Base-by-base conservation (phyloP, 1,140 invertebrate genomes). In the Drosophila aff. region DNA sequence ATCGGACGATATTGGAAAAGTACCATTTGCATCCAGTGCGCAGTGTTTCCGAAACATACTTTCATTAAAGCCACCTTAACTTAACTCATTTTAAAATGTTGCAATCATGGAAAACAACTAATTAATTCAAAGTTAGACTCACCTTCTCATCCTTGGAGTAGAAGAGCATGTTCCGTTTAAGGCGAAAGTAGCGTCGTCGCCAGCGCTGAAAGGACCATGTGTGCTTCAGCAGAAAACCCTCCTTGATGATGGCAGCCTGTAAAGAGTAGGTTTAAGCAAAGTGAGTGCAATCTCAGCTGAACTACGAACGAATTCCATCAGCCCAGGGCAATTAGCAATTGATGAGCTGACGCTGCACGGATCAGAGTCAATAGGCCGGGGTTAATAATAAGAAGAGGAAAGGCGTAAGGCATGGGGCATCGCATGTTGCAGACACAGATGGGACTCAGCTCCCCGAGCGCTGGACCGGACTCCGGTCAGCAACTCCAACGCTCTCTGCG, bases 121-220 rank as follows among this genome's bases (percentile, higher is more conserved):
- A 36, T 28, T 50, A 46, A 40, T 21, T 21, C 13, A 10, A 16
- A 1, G 18, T 11, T 23, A 5, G 10, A 93, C 94, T 94, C 92
- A 97, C 97, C 94, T 97, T 97, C 74, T 95, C 95, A 93, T 97
- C 95, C 94, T 98, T 97, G 89, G 96, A 96, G 94, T 97, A 97
- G 93, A 96, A 97, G 16, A 97, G 94, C 83, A 95, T 96, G 92
- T 95, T 94, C 69, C 96, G 96, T 93, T 96, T 96, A 50, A 97
- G 93, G 91, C 96, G 95, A 94, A 97, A 98, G 92, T 97, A 97
- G 73, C 96, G 94, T 79, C 96, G 95, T 90, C 96, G 95, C 96
- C 96, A 98, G 92, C 97, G 94, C 93, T 97, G 96, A 93, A 97
- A 97, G 72, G 96, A 86, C 92, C 96, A 96, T 53, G 96, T 97